Evolutionary conservation across 2,113 vertebrate species (phyloP), one percentile per base, ranked within the genome.

Genomic region (Lota lota): DNA sequence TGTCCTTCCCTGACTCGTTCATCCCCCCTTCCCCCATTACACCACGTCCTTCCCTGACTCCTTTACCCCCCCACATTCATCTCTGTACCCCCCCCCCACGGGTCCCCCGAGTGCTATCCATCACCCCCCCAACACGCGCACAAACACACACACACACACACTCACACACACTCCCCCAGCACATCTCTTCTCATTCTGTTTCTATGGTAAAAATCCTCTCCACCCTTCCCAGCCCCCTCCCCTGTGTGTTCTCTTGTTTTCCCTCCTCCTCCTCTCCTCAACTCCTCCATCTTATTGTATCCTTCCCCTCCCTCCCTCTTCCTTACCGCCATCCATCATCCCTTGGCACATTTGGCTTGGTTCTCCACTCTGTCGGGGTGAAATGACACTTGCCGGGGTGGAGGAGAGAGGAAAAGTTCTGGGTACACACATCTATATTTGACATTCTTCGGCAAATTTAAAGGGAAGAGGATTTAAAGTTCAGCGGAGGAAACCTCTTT

Each of bases 301-400:
- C 60, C 20, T 80, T 24, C 22, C 73, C 76, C 82, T 79, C 73
- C 90, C 72, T 83, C 72, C 67, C 69, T 72, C 85, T 80, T 79
- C 65, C 72, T 73, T 79, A 66, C 40, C 77, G 85, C 87, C 85
- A 88, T 92, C 91, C 89, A 84, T 93, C 90, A 93, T 93, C 87
- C 78, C 79, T 77, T 69, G 87, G 84, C 87, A 92, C 80, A 61
- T 91, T 92, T 90, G 87, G 81, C 79, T 89, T 86, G 84, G 54
- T 88, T 85, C 84, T 91, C 90, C 82, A 81, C 88, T 90, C 87
- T 87, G 79, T 51, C 85, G 82, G 53, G 87, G 87, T 91, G 85
- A 90, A 89, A 84, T 85, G 84, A 91, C 89, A 83, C 77, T 82
- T 79, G 70, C 71, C 66, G 61, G 56, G 58, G 28, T 17, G 10